A percentile compares a stretch with the other conserved stretches of the same genome.
Conservation (phyloP, 2,888 invertebrate species). For the Eubasilissa splendida region DNA sequence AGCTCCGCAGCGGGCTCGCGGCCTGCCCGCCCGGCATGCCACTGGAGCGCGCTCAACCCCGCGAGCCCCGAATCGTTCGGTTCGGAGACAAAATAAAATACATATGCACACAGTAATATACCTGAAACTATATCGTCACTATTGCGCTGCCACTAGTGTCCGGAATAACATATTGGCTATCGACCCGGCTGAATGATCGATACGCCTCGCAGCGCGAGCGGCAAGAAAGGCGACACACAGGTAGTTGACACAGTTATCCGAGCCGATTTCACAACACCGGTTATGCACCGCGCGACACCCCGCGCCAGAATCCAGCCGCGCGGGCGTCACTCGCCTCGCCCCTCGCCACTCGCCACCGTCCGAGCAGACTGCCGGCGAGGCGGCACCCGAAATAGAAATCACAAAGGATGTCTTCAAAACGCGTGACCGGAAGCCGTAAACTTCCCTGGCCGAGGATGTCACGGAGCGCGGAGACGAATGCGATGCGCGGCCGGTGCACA, state of each 20-base stretch:
- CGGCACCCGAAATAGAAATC: background rate
- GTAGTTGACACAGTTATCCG: slow-evolving; percentile 50
- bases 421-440: background rate
- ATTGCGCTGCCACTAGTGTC: slow-evolving; percentile 4
- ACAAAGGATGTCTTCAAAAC: background rate
- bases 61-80: too few species aligned
- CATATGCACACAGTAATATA: background rate
- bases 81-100: too few species aligned
- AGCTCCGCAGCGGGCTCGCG: slow-evolving; percentile 18
- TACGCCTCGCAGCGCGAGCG: slow-evolving; percentile 4
- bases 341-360: background rate
- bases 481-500: slow-evolving; percentile 15
- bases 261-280: slow-evolving; percentile 48
- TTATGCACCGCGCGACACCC: slow-evolving; percentile 26
- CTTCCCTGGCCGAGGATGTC: background rate
- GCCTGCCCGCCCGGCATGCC: too few species aligned
- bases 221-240: slow-evolving; percentile 32
- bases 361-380: background rate
- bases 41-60: too few species aligned
- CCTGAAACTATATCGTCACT: background rate
- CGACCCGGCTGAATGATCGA: slow-evolving; percentile 13
- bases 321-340: background rate
- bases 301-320: background rate
- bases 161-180: slow-evolving; percentile 8
- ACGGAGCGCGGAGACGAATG: background rate